These are phyloP conservation scores for Sturnira hondurensis DNA, from an alignment of 2,113 vertebrate species.

Conservation along the genomic window DNA sequence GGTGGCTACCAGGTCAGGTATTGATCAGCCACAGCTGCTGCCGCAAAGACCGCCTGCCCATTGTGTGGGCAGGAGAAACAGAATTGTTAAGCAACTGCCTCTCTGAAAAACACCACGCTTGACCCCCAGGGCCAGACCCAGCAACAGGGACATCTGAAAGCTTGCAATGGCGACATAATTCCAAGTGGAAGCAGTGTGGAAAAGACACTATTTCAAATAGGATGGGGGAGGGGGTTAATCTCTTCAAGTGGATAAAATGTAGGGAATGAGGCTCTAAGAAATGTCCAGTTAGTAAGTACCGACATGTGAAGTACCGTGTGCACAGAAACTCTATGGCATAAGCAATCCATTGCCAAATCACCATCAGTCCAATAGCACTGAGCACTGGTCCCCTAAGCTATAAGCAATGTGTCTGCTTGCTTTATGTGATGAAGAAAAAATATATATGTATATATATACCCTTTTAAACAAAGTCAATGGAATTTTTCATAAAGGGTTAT, in stretches of 20 bases:
- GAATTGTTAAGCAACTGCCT: slow-evolving; percentile 6
- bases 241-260: not conserved
- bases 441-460: too few relatives aligned
- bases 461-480: not conserved
- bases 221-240: not conserved
- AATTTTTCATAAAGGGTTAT: not conserved
- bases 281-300: not conserved
- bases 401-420: not conserved
- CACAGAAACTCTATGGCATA: slow-evolving; percentile 41
- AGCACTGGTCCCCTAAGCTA: not conserved
- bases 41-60: not conserved
- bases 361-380: not conserved
- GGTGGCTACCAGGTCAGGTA: fast-evolving
- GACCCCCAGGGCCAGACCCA: slow-evolving; percentile 46
- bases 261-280: slow-evolving; percentile 20
- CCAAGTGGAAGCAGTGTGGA: slow-evolving; percentile 28
- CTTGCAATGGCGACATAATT: slow-evolving; percentile 47
- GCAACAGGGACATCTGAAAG: slow-evolving; percentile 15
- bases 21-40: fast-evolving
- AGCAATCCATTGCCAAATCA: not conserved
- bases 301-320: not conserved
- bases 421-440: not conserved
- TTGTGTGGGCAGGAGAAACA: not conserved
- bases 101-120: not conserved
- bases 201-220: not conserved